A percentile compares a stretch with the other conserved stretches of the same genome.
Evolutionary conservation across 1,140 invertebrate genomes (phyloP).

Genomic region (Drosophila ananassae): DNA sequence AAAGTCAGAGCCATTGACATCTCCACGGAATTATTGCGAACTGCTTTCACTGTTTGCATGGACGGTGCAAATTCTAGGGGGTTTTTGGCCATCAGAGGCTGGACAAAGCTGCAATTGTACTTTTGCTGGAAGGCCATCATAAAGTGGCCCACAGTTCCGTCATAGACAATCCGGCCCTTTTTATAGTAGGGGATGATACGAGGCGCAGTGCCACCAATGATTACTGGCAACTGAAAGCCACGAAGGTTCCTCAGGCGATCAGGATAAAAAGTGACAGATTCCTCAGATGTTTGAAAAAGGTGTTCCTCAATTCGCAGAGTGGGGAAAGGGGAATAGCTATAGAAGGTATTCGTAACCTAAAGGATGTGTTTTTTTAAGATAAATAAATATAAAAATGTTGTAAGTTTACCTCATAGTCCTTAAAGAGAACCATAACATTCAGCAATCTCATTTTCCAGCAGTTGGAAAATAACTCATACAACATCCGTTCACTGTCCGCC

Average conservation of each 20-base stretch:
- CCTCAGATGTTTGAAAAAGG: neutral
- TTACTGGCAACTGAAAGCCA: slow-evolving; percentile 49
- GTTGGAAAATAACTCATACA: slow-evolving; percentile 46
- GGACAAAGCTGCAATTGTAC: slow-evolving; percentile 50
- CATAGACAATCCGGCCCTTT: slow-evolving; percentile 38
- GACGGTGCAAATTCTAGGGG: slow-evolving; percentile 36
- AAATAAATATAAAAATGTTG: neutral
- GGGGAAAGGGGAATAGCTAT: slow-evolving; percentile 66
- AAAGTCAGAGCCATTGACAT: slow-evolving; percentile 63
- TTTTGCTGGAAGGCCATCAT: slow-evolving; percentile 60
- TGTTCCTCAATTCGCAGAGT: slow-evolving; percentile 49
- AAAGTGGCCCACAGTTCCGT: slow-evolving; percentile 69
- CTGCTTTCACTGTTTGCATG: slow-evolving; percentile 49
- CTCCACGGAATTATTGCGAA: slow-evolving; percentile 63
- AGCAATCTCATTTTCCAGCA: slow-evolving; percentile 64
- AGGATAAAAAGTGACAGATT: slow-evolving; percentile 32
- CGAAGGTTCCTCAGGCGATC: slow-evolving; percentile 51
- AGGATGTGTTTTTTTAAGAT: neutral
- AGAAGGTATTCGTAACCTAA: slow-evolving; percentile 46
- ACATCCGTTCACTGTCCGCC: neutral
- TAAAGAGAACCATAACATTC: slow-evolving; percentile 62
- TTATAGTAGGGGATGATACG: slow-evolving; percentile 60
- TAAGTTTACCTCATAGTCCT: slow-evolving; percentile 48
- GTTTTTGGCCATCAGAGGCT: slow-evolving; percentile 39
- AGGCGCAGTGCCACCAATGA: slow-evolving; percentile 60